phyloP scores from a whole-genome alignment of 2,113 vertebrate genomes.

The Anguilla japonica region DNA sequence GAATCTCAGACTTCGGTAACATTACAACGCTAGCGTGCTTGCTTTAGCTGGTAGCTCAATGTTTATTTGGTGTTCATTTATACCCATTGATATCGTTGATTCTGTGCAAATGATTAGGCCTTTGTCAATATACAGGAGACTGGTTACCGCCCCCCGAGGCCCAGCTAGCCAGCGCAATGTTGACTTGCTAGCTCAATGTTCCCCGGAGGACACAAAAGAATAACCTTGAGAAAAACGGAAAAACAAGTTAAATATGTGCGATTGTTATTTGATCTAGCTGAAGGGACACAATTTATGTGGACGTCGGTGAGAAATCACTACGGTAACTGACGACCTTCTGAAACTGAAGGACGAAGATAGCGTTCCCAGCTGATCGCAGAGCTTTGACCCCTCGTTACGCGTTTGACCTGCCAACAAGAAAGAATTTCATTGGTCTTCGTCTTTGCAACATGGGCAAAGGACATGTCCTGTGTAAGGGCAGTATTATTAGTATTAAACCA shows the following conservation, averaged over 20 bases:
- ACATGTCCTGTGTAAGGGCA: not conserved
- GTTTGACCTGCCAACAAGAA: not conserved
- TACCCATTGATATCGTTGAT: not conserved
- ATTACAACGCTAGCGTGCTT: too few species aligned
- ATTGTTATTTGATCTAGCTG: not conserved
- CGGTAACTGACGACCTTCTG: not conserved
- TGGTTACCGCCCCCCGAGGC: not conserved
- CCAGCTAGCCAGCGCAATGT: not conserved
- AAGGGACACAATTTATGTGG: not conserved
- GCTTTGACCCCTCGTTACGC: constrained; percentile 22
- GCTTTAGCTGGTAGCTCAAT: not conserved
- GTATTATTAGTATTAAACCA: not conserved
- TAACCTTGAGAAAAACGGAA: constrained; percentile 6
- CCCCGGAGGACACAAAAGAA: constrained; percentile 48
- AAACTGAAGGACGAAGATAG: not conserved
- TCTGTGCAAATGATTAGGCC: not conserved
- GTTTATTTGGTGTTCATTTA: not conserved
- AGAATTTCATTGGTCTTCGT: constrained; percentile 17
- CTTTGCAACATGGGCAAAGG: not conserved
- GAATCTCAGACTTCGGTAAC: too few species aligned
- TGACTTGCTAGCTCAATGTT: not conserved
- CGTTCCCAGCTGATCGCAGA: not conserved
- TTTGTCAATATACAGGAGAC: not conserved
- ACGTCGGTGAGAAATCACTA: not conserved
- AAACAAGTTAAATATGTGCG: not conserved